Evolutionary conservation across 2,113 vertebrate genomes (phyloP).

Genomic region (Beaufortia kweichowensis): DNA sequence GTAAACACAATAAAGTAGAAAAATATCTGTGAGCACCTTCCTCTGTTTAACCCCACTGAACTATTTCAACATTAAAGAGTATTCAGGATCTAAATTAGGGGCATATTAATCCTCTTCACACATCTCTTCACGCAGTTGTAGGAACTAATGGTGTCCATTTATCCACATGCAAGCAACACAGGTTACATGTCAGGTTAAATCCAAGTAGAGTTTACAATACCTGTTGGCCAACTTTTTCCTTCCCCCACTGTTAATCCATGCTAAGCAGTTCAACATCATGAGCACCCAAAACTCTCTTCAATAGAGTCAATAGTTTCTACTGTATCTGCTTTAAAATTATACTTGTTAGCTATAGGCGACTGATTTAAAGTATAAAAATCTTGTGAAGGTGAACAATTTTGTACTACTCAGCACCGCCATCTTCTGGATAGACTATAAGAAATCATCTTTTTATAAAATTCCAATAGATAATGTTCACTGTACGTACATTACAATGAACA

Average conservation of each 20-base stretch:
- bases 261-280: too few relatives aligned
- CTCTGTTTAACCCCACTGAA: not conserved
- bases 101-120: conserved; percentile 18
- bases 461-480: too few relatives aligned
- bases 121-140: not conserved
- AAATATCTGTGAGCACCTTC: not conserved
- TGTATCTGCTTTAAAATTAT: too few relatives aligned
- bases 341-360: too few relatives aligned
- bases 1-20: not conserved
- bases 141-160: conserved; percentile 9
- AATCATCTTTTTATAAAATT: not conserved
- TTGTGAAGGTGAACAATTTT: too few relatives aligned
- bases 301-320: not conserved
- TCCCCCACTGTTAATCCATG: conserved; percentile 10
- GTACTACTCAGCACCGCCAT: not conserved
- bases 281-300: too few relatives aligned
- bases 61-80: not conserved
- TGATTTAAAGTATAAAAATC: too few relatives aligned
- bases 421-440: not conserved
- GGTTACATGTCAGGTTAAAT: conserved; percentile 21
- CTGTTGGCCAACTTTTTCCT: not conserved
- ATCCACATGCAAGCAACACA: conserved; percentile 35
- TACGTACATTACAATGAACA: too few relatives aligned
- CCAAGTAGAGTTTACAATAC: conserved; percentile 8
- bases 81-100: conserved; percentile 24